phyloP scores from a whole-genome alignment of 2,797 vertebrate species.

The Poecilia gillii region DNA sequence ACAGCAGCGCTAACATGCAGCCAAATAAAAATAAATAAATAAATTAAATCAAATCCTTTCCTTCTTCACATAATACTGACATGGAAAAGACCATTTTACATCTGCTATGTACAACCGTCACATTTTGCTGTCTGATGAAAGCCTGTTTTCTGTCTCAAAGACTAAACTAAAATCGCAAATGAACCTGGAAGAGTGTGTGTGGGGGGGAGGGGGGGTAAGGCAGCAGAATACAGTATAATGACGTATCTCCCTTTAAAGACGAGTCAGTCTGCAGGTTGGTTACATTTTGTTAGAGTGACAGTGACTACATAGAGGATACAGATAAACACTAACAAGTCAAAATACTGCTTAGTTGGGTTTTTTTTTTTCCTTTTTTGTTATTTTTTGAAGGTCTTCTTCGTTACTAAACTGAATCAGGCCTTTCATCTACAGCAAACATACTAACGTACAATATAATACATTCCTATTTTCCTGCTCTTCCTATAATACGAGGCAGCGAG shows the following conservation, averaged over 20 bases:
- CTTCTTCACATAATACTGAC: constrained; percentile 69
- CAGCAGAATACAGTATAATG: constrained; percentile 80
- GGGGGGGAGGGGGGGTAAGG: constrained; percentile 72
- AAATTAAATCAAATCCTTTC: neutral
- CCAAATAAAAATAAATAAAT: constrained; percentile 31
- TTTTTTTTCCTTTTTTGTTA: constrained; percentile 41
- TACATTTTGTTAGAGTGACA: constrained; percentile 80
- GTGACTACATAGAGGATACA: constrained; percentile 81
- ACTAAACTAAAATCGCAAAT: constrained; percentile 48
- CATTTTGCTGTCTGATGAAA: constrained; percentile 46
- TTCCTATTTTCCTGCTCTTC: constrained; percentile 77
- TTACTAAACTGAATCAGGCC: constrained; percentile 77
- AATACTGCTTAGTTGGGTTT: constrained; percentile 71
- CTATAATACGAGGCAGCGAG: constrained; percentile 65
- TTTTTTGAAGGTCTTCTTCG: constrained; percentile 67
- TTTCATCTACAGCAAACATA: constrained; percentile 79
- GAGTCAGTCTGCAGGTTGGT: constrained; percentile 76
- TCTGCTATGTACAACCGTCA: constrained; percentile 74
- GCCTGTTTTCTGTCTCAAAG: constrained; percentile 29
- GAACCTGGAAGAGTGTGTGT: constrained; percentile 42
- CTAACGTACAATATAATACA: constrained; percentile 86
- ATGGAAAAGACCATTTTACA: constrained; percentile 69
- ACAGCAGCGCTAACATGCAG: neutral
- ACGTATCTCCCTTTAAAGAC: constrained; percentile 71
- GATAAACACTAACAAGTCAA: constrained; percentile 81